Percentiles rank a stretch among this genome's conserved stretches.
These are phyloP conservation scores for Lacerta bilineata DNA, from an alignment of 2,797 vertebrate species.

Conservation along the genomic window DNA sequence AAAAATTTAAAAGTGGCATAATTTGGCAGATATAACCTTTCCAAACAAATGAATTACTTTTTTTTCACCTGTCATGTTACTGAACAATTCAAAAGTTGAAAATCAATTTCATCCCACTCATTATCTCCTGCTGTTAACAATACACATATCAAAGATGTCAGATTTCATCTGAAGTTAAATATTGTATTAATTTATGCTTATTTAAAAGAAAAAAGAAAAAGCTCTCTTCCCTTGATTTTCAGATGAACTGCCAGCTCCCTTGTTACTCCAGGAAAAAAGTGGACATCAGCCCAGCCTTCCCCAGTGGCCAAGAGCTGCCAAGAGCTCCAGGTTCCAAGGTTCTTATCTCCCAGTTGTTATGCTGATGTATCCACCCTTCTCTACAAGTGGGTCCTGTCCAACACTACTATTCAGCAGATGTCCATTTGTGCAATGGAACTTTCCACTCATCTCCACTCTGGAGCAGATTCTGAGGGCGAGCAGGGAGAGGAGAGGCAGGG, in stretches of 20 bases:
- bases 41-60: not conserved
- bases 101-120: slow-evolving; percentile 14
- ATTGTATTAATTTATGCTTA: not conserved
- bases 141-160: not conserved
- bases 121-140: slow-evolving; percentile 17
- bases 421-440: too few species aligned
- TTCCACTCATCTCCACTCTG: too few species aligned
- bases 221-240: not conserved
- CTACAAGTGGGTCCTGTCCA: slow-evolving; percentile 16
- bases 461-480: too few species aligned
- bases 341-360: slow-evolving; percentile 9
- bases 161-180: not conserved
- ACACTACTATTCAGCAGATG: not conserved
- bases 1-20: not conserved
- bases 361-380: slow-evolving; percentile 34
- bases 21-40: not conserved
- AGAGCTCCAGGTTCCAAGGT: not conserved
- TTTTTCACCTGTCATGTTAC: slow-evolving; percentile 6
- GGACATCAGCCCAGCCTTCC: not conserved
- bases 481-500: too few species aligned
- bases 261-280: not conserved
- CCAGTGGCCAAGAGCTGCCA: slow-evolving; percentile 8
- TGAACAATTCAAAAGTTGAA: slow-evolving; percentile 15
- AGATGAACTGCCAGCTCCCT: not conserved
- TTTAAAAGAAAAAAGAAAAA: not conserved